Evolutionary conservation across 2,888 invertebrate genomes (phyloP).

Genomic region (Troilus luridus): DNA sequence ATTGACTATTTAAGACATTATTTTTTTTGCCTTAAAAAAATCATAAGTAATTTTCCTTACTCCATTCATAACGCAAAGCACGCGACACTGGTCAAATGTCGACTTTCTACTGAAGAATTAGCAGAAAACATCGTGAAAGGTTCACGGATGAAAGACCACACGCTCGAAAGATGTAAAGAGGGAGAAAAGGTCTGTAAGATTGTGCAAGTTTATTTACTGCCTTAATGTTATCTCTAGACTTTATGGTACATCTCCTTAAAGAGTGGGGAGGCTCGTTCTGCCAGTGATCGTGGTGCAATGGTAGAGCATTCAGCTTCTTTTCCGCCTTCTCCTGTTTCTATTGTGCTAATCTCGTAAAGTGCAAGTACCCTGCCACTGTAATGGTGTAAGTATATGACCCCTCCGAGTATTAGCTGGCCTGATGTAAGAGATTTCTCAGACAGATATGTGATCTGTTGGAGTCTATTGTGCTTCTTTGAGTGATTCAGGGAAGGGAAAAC

Average conservation of each 20-base stretch:
- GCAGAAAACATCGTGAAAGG: slow-evolving; percentile 43
- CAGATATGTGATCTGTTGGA: not conserved
- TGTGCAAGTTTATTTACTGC: slow-evolving; percentile 35
- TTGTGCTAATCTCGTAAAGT: slow-evolving; percentile 14
- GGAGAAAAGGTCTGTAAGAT: slow-evolving; percentile 21
- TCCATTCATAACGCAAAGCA: not conserved
- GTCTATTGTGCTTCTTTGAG: not conserved
- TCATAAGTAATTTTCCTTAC: not conserved
- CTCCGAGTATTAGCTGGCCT: not conserved
- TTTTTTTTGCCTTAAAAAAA: too few relatives aligned
- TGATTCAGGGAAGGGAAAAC: not conserved
- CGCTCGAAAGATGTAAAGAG: slow-evolving; percentile 16
- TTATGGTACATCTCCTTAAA: slow-evolving; percentile 32
- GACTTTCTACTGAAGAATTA: slow-evolving; percentile 41
- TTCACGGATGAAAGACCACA: slow-evolving; percentile 42
- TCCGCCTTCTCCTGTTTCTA: not conserved
- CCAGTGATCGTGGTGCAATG: not conserved
- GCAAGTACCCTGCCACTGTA: slow-evolving; percentile 1
- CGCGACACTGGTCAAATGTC: slow-evolving; percentile 9
- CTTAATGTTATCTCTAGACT: not conserved
- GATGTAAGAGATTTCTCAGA: not conserved
- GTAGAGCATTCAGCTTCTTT: not conserved
- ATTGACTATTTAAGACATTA: too few relatives aligned
- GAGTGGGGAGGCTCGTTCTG: not conserved
- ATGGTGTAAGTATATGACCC: not conserved